Base-by-base conservation (phyloP, 2,113 vertebrate genomes). In the Oryzias curvinotus region DNA sequence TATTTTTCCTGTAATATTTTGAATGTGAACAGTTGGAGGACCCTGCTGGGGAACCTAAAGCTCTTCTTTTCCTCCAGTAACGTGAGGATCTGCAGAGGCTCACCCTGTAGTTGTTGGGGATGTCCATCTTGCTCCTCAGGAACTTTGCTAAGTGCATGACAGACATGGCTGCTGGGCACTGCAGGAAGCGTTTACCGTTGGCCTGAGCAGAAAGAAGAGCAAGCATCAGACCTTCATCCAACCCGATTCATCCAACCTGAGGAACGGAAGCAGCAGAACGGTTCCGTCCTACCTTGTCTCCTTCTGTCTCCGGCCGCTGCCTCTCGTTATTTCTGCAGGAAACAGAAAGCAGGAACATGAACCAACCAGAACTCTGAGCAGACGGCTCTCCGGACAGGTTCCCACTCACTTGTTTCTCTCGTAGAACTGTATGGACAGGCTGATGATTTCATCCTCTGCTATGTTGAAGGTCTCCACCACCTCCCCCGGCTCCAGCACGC, bases 101-200 rank as follows among this genome's bases (percentile, higher is more conserved):
- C 89, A 95, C 95, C 93, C 93, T 91, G 81, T 96, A 97, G 83
- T 92, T 96, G 93, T 90, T 95, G 71, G 95, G 95, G 16, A 97
- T 95, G 0, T 97, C 95, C 95, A 97, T 96, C 87, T 96, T 97
- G 90, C 96, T 97, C 59, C 94, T 91, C 60, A 97, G 93, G 81
- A 96, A 97, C 84, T 97, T 96, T 23, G 95, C 94, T 23, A 97
- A 82, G 75, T 96, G 95, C 93, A 95, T 94, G 78, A 96, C 92
- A 0, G 95, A 95, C 95, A 96, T 96, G 57, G 96, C 95, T 0
- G 95, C 95, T 0, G 95, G 96, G 41, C 96, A 98, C 45, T 95
- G 93, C 78, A 98, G 92, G 91, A 96, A 98, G 36, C 96, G 92
- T 80, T 95, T 92, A 66, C 94, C 93, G 3, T 93, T 94, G 89